Base-by-base conservation (phyloP, 1,140 invertebrate species). In the Notospermus geniculatus region DNA sequence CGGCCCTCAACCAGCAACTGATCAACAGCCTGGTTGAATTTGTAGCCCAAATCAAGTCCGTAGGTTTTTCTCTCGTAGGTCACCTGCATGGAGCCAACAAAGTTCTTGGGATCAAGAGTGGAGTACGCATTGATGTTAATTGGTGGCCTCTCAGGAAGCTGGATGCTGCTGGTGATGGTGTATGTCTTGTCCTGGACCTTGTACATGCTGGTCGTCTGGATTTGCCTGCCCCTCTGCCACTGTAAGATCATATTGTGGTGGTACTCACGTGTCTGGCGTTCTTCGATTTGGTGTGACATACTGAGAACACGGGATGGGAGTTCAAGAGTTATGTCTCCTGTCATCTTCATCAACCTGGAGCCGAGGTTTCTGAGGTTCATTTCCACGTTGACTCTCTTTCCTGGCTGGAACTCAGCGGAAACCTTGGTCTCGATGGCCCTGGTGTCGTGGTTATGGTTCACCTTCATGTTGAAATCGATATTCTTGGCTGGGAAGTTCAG, bases 261-360 rank as follows among this genome's bases (percentile, higher is more conserved):
- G 25, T 64, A 63, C 41, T 65, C 45, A 32, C 53, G 46, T 50
- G 32, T 32, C 17, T 23, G 46, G 22, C 30, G 43, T 53, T 70
- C 58, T 2, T 19, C 43, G 15, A 69, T 25, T 19, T 45, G 52
- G 13, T 54, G 41, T 17, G 36, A 32, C 2, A 62, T 41, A 30
- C 19, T 30, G 22, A 71, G 56, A 9, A 60, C 57, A 32, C 62
- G 60, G 23, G 68, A 68, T 23, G 70, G 71, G 61, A 64, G 70
- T 22, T 32, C 36, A 27, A 70, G 65, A 17, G 32, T 64, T 23
- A 32, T 53, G 15, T 60, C 63, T 1, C 62, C 63, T 1, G 28
- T 41, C 22, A 54, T 52, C n/a, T 63, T 68, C 29, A 59, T 46
- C 5, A 43, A 25, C n/a, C 53, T 62, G n/a, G 9, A 39, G 53